phyloP scores from a whole-genome alignment of 1,140 invertebrate species.

The Aethina tumida region DNA sequence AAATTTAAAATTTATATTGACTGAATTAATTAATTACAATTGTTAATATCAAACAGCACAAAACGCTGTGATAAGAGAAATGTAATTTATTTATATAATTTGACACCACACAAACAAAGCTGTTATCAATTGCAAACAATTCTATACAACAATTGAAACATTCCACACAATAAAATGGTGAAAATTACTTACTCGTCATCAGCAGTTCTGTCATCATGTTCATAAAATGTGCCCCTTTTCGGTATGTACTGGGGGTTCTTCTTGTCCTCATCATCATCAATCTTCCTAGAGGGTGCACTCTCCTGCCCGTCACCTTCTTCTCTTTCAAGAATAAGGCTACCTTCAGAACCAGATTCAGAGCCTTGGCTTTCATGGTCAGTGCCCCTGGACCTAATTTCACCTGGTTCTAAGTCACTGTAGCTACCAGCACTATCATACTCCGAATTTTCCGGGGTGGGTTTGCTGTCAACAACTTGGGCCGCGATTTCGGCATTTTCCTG shows the following conservation, averaged over 20 bases:
- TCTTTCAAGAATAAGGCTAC: constrained; percentile 41
- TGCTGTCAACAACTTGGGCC: constrained; percentile 13
- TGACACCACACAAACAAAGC: neutral
- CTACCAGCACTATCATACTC: constrained; percentile 33
- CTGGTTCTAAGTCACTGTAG: constrained; percentile 23
- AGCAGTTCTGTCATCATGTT: constrained; percentile 85
- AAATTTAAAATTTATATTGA: no score
- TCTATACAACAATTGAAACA: neutral
- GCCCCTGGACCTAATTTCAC: constrained; percentile 16
- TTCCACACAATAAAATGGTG: constrained; percentile 5
- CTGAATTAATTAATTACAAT: no score
- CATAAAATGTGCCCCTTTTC: constrained; percentile 90
- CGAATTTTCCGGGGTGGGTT: constrained; percentile 24
- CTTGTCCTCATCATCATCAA: constrained; percentile 89
- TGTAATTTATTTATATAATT: no score
- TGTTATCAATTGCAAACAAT: neutral
- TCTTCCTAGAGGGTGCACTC: constrained; percentile 50
- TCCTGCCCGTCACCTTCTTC: constrained; percentile 53
- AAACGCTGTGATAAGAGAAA: no score
- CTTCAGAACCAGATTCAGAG: constrained; percentile 36
- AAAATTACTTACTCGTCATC: constrained; percentile 48
- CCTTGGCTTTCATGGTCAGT: constrained; percentile 16
- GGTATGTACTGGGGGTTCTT: constrained; percentile 96
- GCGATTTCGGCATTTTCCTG: constrained; percentile 20
- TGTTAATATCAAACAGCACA: no score